These are phyloP conservation scores for Discoglossus pictus DNA, from an alignment of 2,797 vertebrate genomes.

Conservation along the genomic window DNA sequence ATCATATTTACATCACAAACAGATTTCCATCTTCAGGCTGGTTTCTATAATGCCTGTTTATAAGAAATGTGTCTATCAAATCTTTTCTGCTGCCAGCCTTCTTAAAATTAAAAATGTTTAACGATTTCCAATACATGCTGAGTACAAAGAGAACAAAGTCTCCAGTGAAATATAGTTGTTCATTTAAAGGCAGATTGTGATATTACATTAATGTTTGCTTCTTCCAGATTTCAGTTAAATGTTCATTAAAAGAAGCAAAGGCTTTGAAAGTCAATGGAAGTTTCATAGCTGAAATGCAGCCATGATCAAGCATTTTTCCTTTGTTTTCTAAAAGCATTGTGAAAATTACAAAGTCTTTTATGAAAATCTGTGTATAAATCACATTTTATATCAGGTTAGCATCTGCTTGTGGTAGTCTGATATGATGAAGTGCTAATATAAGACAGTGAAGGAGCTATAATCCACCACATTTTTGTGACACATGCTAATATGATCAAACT, in stretches of 20 bases:
- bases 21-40: too few relatives aligned
- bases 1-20: too few relatives aligned
- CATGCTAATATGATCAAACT: conserved; percentile 57
- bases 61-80: too few relatives aligned
- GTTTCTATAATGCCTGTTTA: too few relatives aligned
- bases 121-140: too few relatives aligned
- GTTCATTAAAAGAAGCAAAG: neutral
- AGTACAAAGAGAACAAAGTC: too few relatives aligned
- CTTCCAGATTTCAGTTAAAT: neutral
- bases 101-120: too few relatives aligned
- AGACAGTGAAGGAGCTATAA: conserved; percentile 59
- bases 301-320: neutral
- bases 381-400: conserved; percentile 55
- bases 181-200: neutral
- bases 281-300: neutral
- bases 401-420: conserved; percentile 57
- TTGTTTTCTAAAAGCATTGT: neutral
- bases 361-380: conserved; percentile 20
- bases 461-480: conserved; percentile 57
- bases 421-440: conserved; percentile 68
- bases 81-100: too few relatives aligned
- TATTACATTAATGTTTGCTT: neutral
- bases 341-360: conserved; percentile 19
- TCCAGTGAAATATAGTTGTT: neutral
- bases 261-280: neutral